phyloP scores from a whole-genome alignment of 2,113 vertebrate genomes.

The Nanorana parkeri region DNA sequence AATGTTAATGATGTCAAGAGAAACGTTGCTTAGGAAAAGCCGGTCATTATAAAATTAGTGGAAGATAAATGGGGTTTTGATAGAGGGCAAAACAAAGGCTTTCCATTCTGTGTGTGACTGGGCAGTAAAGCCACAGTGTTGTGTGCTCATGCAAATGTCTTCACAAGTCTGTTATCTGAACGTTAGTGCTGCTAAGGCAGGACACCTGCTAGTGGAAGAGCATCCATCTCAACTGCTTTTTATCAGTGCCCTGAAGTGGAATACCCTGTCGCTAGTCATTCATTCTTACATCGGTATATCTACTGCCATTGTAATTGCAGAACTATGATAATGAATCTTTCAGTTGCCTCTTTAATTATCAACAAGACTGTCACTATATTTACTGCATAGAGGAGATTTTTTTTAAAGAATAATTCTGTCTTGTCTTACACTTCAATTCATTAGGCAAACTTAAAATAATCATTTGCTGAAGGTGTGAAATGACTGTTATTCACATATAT shows the following conservation, averaged over 20 bases:
- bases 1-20: neutral
- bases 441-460: too few species aligned
- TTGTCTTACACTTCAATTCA: too few species aligned
- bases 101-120: constrained; percentile 18
- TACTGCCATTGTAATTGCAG: neutral
- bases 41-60: constrained; percentile 36
- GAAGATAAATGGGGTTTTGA: constrained; percentile 6
- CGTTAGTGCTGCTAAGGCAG: constrained; percentile 38
- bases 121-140: constrained; percentile 35
- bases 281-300: neutral
- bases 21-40: constrained; percentile 11
- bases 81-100: constrained; percentile 37
- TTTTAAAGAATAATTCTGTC: too few species aligned
- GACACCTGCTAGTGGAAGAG: constrained; percentile 52
- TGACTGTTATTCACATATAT: too few species aligned
- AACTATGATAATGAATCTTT: neutral
- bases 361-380: too few species aligned
- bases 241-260: constrained; percentile 17
- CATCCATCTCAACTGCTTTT: neutral
- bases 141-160: constrained; percentile 5
- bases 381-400: too few species aligned
- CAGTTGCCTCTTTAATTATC: neutral
- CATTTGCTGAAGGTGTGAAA: too few species aligned
- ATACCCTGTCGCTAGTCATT: neutral
- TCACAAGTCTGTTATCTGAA: constrained; percentile 3